Evolutionary conservation across 2,113 vertebrate species (phyloP).

Genomic region (Pseudolaguvia tuberculata): DNA sequence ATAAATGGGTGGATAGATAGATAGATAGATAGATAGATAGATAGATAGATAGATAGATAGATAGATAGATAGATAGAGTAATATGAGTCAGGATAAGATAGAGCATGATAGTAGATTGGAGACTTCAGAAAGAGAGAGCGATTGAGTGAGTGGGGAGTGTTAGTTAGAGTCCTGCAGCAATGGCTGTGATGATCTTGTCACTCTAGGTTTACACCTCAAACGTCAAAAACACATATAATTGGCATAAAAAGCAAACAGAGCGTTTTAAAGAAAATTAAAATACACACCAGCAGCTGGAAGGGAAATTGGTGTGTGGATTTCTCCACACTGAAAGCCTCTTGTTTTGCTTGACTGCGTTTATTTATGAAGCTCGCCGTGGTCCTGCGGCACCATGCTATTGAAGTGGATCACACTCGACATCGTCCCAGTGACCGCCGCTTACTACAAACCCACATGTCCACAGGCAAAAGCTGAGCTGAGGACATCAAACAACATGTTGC

Average conservation of each 20-base stretch:
- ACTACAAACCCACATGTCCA: slow-evolving; percentile 24
- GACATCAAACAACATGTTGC: slow-evolving; percentile 13
- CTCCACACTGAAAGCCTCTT: slow-evolving; percentile 35
- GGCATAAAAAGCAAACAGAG: slow-evolving; percentile 7
- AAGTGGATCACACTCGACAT: slow-evolving; percentile 36
- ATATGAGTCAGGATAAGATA: neutral
- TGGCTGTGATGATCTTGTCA: slow-evolving; percentile 43
- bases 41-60: too few species aligned
- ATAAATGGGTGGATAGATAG: neutral
- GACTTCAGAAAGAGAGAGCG: neutral
- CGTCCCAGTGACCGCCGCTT: slow-evolving; percentile 26
- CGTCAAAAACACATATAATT: slow-evolving; percentile 23
- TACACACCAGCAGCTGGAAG: slow-evolving; percentile 22
- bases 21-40: too few species aligned
- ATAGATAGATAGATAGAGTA: too few species aligned
- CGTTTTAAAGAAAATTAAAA: slow-evolving; percentile 15
- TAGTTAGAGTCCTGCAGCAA: slow-evolving; percentile 41
- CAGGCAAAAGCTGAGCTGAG: neutral
- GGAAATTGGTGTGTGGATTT: slow-evolving; percentile 18
- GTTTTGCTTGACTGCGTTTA: slow-evolving; percentile 39
- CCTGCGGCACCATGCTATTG: slow-evolving; percentile 21
- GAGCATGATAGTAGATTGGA: neutral
- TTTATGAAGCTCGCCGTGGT: slow-evolving; percentile 23
- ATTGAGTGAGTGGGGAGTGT: slow-evolving; percentile 39
- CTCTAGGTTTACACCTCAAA: slow-evolving; percentile 15